phyloP scores from a whole-genome alignment of 2,113 vertebrate genomes.

The Pelecanus crispus region DNA sequence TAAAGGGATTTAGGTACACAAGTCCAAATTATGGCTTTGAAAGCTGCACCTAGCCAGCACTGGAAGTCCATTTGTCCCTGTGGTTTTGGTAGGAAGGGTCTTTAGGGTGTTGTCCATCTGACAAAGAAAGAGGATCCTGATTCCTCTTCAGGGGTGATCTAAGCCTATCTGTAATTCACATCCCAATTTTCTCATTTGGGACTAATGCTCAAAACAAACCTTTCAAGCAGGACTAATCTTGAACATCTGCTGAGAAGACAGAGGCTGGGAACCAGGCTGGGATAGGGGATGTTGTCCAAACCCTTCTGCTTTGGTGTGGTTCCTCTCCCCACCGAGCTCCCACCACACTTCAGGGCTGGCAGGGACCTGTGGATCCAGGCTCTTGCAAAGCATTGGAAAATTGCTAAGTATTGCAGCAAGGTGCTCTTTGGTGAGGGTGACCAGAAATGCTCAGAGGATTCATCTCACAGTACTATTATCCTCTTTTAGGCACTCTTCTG shows the following conservation, averaged over 20 bases:
- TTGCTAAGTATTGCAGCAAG: neutral
- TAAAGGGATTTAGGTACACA: neutral
- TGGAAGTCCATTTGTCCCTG: neutral
- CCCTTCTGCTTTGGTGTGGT: neutral
- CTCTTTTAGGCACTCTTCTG: accelerated
- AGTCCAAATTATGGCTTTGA: neutral
- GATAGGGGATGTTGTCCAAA: neutral
- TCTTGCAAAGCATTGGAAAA: neutral
- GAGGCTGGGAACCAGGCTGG: neutral
- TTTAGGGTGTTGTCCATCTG: neutral
- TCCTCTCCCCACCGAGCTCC: neutral
- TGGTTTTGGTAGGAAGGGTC: neutral
- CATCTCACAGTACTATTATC: neutral
- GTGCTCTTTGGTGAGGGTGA: neutral
- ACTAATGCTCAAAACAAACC: neutral
- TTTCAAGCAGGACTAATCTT: neutral
- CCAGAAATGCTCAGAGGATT: neutral
- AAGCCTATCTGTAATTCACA: neutral
- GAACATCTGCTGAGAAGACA: neutral
- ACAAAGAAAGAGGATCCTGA: neutral
- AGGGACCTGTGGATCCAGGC: neutral
- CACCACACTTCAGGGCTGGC: neutral
- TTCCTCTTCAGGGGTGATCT: neutral
- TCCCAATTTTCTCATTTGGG: neutral
- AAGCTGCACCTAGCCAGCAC: neutral